Base-by-base conservation (phyloP, 2,797 vertebrate genomes). In the Scarus forsteni region DNA sequence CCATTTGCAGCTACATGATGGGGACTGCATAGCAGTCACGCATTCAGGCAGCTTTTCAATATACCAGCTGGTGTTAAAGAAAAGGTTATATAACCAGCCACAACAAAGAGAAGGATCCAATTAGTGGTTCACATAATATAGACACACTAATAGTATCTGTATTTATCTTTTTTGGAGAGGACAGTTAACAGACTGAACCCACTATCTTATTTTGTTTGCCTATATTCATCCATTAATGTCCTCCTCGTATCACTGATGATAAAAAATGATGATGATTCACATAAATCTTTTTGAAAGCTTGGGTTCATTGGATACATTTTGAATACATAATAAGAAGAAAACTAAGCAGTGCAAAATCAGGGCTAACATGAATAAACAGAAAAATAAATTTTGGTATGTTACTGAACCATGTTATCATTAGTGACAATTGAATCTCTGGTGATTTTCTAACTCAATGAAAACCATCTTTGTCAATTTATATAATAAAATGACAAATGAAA, bases 21-120 rank as follows among this genome's bases (percentile, higher is more conserved):
- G 61, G 67, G 67, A 61, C 66, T 46, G 54, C 43, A 14, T 36
- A 49, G 75, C 68, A 65, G 73, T 69, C 68, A 70, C 27, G 40
- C 48, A 51, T 79, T 50, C 12, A 56, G 56, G 67, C 54, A 72
- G 65, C 61, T 70, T 68, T 79, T 77, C 70, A 66, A 61, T 62
- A 72, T 59, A 65, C 63, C 71, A 57, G 49, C 51, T 53, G 49
- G 49, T 43, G 51, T 52, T 16, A 75, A 60, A 71, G 63, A 70
- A 73, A 61, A 59, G 18, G 57, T 77, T 70, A 52, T 45, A 44
- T 75, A 84, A 67, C 19, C 1, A 36, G 48, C 34, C 34, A 64
- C 58, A 72, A 74, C 65, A 78, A 73, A 83, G 45, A 70, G 50
- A 36, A 11, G 9, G 52, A 72, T 75, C 71, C 61, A 80, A 66